phyloP scores from a whole-genome alignment of 2,113 vertebrate species.

The Polyodon spathula region DNA sequence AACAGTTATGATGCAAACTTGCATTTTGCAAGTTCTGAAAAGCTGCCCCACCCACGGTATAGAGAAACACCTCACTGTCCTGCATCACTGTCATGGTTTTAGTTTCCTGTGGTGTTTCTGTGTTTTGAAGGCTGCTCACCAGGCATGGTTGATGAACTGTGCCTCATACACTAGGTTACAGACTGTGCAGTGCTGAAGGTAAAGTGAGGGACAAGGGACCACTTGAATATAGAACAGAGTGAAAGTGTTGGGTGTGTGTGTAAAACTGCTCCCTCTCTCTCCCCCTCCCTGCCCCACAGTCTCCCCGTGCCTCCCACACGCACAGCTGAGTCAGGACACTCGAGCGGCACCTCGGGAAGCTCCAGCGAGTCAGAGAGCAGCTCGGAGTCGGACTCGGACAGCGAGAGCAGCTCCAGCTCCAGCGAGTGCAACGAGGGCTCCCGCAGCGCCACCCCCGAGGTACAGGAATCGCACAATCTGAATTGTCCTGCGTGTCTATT shows the following conservation, averaged over 20 bases:
- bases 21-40: too few relatives aligned
- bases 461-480: slow-evolving; percentile 32
- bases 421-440: slow-evolving; percentile 80
- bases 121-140: too few relatives aligned
- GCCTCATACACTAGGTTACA: too few relatives aligned
- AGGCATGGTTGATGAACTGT: too few relatives aligned
- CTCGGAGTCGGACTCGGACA: slow-evolving; percentile 85
- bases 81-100: too few relatives aligned
- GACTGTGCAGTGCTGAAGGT: neutral
- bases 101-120: too few relatives aligned
- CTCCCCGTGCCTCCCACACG: slow-evolving; percentile 39
- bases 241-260: neutral
- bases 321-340: slow-evolving; percentile 33
- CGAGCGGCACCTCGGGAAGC: slow-evolving; percentile 72
- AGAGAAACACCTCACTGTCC: too few relatives aligned
- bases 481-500: too few relatives aligned
- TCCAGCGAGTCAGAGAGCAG: slow-evolving; percentile 93
- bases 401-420: slow-evolving; percentile 87
- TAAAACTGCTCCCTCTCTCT: neutral
- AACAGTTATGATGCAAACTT: too few relatives aligned
- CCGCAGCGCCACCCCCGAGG: slow-evolving; percentile 78
- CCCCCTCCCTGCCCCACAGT: slow-evolving; percentile 34
- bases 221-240: neutral
- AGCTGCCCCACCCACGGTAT: too few relatives aligned
- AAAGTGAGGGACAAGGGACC: neutral